Conservation (phyloP, 1,140 invertebrate genomes). For the Nymphalis io region DNA sequence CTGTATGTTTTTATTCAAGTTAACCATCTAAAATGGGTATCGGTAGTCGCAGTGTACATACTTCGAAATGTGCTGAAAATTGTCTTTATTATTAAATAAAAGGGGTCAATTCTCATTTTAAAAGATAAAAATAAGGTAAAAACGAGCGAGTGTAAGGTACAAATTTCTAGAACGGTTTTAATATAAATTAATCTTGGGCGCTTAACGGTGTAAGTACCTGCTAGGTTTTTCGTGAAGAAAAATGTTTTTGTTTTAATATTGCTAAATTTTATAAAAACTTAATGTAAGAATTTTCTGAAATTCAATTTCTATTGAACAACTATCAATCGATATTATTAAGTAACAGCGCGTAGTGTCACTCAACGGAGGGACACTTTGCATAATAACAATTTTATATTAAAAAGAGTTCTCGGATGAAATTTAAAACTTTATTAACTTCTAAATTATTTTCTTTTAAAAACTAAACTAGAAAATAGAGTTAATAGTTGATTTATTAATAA, state of each 20-base stretch:
- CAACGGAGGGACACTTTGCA: constrained; percentile 4
- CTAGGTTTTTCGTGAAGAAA: too few relatives aligned
- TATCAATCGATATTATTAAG: constrained; percentile 17
- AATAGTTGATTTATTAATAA: too few relatives aligned
- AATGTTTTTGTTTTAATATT: too few relatives aligned
- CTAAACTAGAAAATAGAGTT: too few relatives aligned
- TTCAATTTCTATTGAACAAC: constrained; percentile 19
- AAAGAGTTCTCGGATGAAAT: constrained; percentile 13
- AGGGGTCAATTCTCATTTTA: too few relatives aligned
- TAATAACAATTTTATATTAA: constrained; percentile 16
- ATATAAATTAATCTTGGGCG: too few relatives aligned
- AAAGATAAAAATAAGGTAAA: too few relatives aligned
- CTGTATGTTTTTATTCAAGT: constrained; percentile 17
- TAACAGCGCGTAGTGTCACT: constrained; percentile 16
- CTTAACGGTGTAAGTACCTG: too few relatives aligned
- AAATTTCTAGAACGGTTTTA: too few relatives aligned
- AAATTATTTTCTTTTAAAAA: not conserved
- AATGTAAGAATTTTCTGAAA: constrained; percentile 15
- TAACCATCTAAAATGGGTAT: not conserved
- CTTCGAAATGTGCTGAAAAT: too few relatives aligned
- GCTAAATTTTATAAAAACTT: not conserved
- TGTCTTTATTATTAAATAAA: too few relatives aligned
- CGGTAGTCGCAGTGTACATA: not conserved
- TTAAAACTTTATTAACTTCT: not conserved
- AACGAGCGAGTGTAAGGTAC: too few relatives aligned